Percentiles rank a stretch among this genome's conserved stretches.
Evolutionary conservation across 2,113 vertebrate species (phyloP).

Genomic region (Mirounga angustirostris): DNA sequence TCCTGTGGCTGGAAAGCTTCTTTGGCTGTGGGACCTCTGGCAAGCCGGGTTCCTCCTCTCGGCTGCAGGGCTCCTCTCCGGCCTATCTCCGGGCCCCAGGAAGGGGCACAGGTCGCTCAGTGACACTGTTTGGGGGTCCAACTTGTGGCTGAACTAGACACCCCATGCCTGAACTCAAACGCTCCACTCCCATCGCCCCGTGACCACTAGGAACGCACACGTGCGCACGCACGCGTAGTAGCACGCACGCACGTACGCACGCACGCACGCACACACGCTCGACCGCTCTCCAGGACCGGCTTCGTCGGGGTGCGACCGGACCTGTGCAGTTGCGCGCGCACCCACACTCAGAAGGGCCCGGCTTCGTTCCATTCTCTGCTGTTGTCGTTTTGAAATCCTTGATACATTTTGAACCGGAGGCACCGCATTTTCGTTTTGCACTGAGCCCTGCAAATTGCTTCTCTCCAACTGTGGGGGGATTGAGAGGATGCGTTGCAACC

Average conservation of each 20-base stretch:
- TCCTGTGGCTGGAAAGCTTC: neutral
- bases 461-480: neutral
- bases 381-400: neutral
- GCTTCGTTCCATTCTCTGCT: too few relatives aligned
- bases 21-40: neutral
- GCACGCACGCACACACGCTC: too few relatives aligned
- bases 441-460: neutral
- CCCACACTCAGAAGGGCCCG: neutral
- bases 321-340: neutral
- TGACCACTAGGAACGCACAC: too few relatives aligned
- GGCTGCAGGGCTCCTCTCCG: neutral
- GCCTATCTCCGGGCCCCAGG: neutral
- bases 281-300: neutral
- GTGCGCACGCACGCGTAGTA: too few relatives aligned
- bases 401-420: neutral
- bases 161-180: neutral
- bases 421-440: neutral
- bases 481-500: fast-evolving
- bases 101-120: neutral
- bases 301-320: fast-evolving
- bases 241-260: too few relatives aligned
- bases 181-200: too few relatives aligned
- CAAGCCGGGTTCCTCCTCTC: neutral
- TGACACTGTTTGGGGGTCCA: neutral
- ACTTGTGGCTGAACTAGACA: neutral